Conservation (phyloP, 2,797 vertebrate genomes). For the Ispidina picta region DNA sequence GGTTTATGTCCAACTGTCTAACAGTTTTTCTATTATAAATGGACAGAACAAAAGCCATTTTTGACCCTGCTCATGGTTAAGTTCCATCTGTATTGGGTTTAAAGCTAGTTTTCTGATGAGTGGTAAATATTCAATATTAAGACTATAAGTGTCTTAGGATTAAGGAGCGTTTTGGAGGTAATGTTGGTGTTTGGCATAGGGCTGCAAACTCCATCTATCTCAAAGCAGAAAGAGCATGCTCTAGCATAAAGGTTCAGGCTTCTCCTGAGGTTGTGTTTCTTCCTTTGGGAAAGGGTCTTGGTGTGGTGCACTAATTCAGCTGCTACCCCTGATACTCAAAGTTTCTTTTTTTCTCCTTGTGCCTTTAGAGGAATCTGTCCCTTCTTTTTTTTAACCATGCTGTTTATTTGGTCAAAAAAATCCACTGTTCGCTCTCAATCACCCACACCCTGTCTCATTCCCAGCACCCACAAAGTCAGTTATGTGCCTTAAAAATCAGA, state of each 20-base stretch:
- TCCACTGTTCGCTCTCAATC: background rate
- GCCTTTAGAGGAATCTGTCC: background rate
- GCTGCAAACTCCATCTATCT: background rate
- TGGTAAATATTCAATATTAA: background rate
- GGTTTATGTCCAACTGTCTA: background rate
- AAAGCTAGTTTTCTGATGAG: conserved; percentile 10
- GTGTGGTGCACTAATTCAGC: background rate
- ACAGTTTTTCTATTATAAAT: background rate
- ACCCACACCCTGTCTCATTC: background rate
- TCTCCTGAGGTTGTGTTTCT: background rate
- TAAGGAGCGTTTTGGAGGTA: background rate
- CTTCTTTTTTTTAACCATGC: background rate
- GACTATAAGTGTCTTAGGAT: background rate
- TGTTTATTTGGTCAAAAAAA: background rate
- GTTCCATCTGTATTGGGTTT: background rate
- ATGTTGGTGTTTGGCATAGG: background rate
- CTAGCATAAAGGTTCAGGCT: background rate
- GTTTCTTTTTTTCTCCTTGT: background rate
- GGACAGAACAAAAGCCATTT: background rate
- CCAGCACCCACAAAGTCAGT: background rate
- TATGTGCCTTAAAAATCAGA: background rate
- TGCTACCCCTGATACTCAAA: background rate
- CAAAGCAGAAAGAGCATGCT: background rate
- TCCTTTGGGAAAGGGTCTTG: background rate
- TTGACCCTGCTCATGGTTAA: background rate